These are phyloP conservation scores for Vireo altiloquus DNA, from an alignment of 2,113 vertebrate genomes.

Conservation along the genomic window DNA sequence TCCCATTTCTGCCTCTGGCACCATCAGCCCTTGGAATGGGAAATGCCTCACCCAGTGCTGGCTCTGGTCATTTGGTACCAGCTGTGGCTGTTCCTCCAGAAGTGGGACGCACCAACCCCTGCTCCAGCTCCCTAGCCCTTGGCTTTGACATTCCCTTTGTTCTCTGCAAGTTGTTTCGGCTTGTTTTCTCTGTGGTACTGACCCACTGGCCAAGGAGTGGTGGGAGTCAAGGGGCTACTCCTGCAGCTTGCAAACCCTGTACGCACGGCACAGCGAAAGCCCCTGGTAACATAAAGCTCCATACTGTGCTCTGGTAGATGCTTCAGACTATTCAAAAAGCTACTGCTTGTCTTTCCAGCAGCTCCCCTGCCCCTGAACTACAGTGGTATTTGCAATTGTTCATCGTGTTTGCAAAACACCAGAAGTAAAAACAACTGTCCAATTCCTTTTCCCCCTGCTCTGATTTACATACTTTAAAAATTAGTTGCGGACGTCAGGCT, in stretches of 20 bases:
- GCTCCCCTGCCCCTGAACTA: neutral
- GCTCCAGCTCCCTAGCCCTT: neutral
- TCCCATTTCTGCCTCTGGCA: neutral
- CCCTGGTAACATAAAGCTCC: neutral
- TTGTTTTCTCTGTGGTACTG: neutral
- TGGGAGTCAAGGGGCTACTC: neutral
- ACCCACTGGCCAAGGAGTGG: rapidly evolving
- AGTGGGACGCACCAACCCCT: neutral
- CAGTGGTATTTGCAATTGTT: neutral
- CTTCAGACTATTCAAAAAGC: neutral
- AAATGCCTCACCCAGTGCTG: neutral
- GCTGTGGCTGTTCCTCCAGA: neutral
- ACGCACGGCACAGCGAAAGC: neutral
- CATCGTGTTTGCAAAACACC: neutral
- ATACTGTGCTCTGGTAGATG: neutral
- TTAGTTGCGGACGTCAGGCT: neutral
- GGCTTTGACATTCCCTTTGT: neutral
- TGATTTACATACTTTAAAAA: neutral
- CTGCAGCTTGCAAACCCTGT: neutral
- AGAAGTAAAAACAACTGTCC: neutral
- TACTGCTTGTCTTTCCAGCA: neutral
- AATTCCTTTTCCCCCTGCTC: rapidly evolving
- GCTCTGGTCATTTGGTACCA: neutral
- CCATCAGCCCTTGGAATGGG: neutral
- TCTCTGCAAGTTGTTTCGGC: neutral